These are phyloP conservation scores for Dendrocincla tyrannina DNA, from an alignment of 2,797 vertebrate genomes.

Conservation along the genomic window DNA sequence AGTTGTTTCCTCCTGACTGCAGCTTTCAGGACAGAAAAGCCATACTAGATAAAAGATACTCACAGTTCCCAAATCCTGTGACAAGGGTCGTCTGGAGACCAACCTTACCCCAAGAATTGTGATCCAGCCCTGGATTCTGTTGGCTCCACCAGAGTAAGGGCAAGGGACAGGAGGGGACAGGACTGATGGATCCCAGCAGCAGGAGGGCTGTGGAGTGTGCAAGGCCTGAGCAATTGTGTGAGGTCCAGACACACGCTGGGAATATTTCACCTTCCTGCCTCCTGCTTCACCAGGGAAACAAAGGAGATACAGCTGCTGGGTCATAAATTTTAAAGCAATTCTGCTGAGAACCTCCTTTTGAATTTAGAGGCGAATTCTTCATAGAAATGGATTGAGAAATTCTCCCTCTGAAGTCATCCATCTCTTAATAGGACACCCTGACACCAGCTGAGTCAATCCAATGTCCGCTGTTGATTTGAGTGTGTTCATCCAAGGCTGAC, in stretches of 20 bases:
- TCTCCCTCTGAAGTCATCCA: constrained; percentile 43
- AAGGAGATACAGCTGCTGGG: constrained; percentile 8
- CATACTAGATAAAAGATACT: background rate
- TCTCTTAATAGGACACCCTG: constrained; percentile 37
- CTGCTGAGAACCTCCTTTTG: constrained; percentile 40
- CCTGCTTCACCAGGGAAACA: background rate
- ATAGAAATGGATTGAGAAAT: constrained; percentile 56
- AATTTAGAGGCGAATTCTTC: constrained; percentile 48
- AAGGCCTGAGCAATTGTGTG: background rate
- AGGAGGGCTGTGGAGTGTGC: background rate
- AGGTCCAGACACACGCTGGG: background rate
- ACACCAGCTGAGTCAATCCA: constrained; percentile 54
- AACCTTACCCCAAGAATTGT: background rate
- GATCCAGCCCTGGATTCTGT: background rate
- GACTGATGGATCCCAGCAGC: background rate
- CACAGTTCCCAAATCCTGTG: background rate
- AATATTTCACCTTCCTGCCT: constrained; percentile 13
- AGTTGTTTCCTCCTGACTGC: background rate
- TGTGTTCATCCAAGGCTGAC: constrained; percentile 64
- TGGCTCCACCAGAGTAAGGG: background rate
- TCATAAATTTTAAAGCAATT: constrained; percentile 62
- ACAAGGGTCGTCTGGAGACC: background rate
- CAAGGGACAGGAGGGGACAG: background rate
- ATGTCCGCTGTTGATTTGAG: constrained; percentile 32
- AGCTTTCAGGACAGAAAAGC: background rate